Evolutionary conservation across 2,888 invertebrate genomes (phyloP).

Genomic region (Drosophila parthenogenetica): DNA sequence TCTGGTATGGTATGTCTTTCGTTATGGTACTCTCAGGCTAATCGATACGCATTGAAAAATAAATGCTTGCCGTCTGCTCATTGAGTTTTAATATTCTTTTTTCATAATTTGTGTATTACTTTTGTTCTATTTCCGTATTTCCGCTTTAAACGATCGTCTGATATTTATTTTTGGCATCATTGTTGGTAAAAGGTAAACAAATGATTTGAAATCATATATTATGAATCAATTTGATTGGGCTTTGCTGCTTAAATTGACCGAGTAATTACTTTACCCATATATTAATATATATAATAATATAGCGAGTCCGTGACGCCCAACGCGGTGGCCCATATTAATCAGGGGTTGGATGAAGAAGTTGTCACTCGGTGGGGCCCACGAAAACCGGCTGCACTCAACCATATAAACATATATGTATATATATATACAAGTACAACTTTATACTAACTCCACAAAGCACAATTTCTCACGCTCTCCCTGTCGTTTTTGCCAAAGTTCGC

Average conservation of each 20-base stretch:
- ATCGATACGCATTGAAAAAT: constrained; percentile 50
- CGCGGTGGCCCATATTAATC: constrained; percentile 49
- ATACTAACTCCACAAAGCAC: constrained; percentile 10
- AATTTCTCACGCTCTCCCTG: constrained; percentile 62
- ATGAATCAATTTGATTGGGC: constrained; percentile 11
- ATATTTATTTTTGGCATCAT: constrained; percentile 37
- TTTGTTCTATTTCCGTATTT: constrained; percentile 56
- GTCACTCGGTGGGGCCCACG: constrained; percentile 51
- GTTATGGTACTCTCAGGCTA: constrained; percentile 35
- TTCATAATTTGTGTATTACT: constrained; percentile 56
- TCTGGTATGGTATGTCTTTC: constrained; percentile 5
- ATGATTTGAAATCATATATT: constrained; percentile 15
- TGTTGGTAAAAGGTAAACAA: constrained; percentile 28
- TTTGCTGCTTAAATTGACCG: constrained; percentile 28
- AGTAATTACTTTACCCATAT: constrained; percentile 11
- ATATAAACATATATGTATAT: constrained; percentile 18
- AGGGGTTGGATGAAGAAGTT: constrained; percentile 1
- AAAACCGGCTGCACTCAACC: constrained; percentile 52
- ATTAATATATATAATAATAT: no score
- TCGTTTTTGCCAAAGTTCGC: constrained; percentile 37
- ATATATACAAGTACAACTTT: neutral
- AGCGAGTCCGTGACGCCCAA: constrained; percentile 51
- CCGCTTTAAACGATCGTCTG: constrained; percentile 35
- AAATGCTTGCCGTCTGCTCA: constrained; percentile 16
- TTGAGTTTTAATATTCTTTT: constrained; percentile 1